Evolutionary conservation across 2,113 vertebrate species (phyloP).

Genomic region (Rhabdornis inornatus): DNA sequence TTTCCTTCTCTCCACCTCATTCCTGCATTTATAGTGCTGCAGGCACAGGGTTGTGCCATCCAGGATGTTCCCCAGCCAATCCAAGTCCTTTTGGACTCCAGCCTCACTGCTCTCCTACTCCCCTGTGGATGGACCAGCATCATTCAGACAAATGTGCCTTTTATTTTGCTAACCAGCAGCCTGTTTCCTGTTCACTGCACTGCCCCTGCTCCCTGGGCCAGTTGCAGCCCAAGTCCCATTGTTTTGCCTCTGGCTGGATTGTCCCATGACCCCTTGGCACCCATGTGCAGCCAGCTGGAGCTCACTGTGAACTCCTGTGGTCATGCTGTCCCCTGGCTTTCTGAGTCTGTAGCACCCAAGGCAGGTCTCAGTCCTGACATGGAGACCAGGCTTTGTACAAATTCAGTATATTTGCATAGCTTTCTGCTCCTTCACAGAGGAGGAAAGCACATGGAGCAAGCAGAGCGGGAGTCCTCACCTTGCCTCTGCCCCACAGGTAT

Average conservation of each 20-base stretch:
- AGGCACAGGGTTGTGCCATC: neutral
- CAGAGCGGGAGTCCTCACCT: neutral
- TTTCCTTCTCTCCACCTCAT: neutral
- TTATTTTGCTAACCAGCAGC: neutral
- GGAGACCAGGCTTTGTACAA: neutral
- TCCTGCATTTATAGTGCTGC: constrained; percentile 23
- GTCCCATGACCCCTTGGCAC: neutral
- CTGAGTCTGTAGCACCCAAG: neutral
- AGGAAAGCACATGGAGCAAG: neutral
- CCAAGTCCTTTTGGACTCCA: constrained; percentile 26
- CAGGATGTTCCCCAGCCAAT: constrained; percentile 19
- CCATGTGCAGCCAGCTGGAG: neutral
- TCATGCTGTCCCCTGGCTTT: neutral
- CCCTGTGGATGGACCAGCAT: neutral
- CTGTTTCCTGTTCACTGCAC: neutral
- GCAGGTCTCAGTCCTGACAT: neutral
- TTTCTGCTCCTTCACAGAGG: neutral
- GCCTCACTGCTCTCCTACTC: neutral
- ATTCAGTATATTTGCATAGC: no score
- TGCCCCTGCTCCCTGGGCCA: neutral
- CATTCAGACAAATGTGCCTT: neutral
- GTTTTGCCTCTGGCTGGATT: neutral
- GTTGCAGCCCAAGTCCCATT: neutral
- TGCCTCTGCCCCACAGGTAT: neutral
- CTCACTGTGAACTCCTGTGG: neutral